These are phyloP conservation scores for Actinia tenebrosa DNA, from an alignment of 64 coral and sea anemone species.

Conservation along the genomic window DNA sequence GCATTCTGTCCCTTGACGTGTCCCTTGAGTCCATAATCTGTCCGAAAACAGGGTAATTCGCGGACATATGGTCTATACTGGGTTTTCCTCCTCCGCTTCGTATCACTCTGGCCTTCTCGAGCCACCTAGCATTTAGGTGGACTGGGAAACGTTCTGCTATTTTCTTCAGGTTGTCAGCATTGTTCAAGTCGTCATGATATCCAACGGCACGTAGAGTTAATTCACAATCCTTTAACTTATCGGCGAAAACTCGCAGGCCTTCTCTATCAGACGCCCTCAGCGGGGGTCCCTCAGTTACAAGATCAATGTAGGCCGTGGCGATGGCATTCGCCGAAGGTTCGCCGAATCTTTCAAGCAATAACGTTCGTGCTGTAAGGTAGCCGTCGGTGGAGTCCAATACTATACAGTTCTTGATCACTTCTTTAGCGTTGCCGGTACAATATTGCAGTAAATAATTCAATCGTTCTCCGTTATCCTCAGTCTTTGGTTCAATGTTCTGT, in stretches of 20 bases:
- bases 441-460: not conserved
- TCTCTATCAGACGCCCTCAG: slow-evolving; percentile 2
- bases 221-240: slow-evolving; percentile 45
- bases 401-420: not conserved
- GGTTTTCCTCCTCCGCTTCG: not conserved
- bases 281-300: not conserved
- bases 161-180: slow-evolving; percentile 31
- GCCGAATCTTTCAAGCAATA: not conserved
- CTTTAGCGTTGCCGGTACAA: not conserved
- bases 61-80: slow-evolving; percentile 20
- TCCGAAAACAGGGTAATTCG: slow-evolving; percentile 32
- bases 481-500: not conserved
- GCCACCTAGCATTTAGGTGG: slow-evolving; percentile 31
- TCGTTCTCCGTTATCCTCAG: not conserved
- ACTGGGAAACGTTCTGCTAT: slow-evolving; percentile 25
- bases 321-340: not conserved
- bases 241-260: slow-evolving; percentile 38
- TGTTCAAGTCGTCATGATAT: slow-evolving; percentile 42
- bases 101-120: not conserved
- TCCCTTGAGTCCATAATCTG: not conserved
- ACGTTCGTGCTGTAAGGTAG: not conserved
- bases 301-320: not conserved
- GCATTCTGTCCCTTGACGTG: not conserved
- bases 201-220: slow-evolving; percentile 12
- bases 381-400: not conserved